Conservation (phyloP, 2,888 invertebrate species). For the Caenorhabditis angaria region DNA sequence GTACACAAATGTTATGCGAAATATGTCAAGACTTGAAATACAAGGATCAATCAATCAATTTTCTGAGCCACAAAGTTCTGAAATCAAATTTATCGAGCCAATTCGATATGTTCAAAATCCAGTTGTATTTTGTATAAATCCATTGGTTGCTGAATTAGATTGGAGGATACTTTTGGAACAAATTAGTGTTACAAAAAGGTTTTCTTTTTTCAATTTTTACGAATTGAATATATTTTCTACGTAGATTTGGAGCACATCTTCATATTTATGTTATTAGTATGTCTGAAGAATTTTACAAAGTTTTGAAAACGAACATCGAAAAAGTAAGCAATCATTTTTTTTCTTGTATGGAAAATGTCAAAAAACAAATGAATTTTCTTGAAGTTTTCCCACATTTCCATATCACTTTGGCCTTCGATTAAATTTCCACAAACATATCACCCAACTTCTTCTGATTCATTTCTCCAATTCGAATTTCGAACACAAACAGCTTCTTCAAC, state of each 20-base stretch:
- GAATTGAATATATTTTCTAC: too few relatives aligned
- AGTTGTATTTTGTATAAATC: background rate
- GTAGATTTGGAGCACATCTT: background rate
- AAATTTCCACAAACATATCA: background rate
- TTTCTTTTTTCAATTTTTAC: too few relatives aligned
- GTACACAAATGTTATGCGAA: background rate
- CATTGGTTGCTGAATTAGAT: background rate
- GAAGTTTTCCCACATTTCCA: background rate
- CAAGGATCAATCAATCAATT: background rate
- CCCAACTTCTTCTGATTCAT: background rate
- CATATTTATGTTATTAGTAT: background rate
- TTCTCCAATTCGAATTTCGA: background rate
- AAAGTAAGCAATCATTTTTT: background rate
- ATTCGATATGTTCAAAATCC: background rate
- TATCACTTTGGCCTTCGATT: background rate
- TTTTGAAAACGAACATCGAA: background rate
- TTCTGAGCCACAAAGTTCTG: background rate
- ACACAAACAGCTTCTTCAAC: constrained; percentile 44
- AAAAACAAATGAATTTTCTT: background rate
- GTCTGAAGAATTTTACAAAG: background rate
- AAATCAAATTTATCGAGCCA: background rate
- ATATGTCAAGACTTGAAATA: background rate
- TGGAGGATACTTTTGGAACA: background rate
- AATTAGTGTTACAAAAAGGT: background rate
- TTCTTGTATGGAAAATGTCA: too few relatives aligned